Percentiles rank a stretch among this genome's conserved stretches.
Conservation (phyloP, 2,888 invertebrate genomes). For the Limnephilus marmoratus region DNA sequence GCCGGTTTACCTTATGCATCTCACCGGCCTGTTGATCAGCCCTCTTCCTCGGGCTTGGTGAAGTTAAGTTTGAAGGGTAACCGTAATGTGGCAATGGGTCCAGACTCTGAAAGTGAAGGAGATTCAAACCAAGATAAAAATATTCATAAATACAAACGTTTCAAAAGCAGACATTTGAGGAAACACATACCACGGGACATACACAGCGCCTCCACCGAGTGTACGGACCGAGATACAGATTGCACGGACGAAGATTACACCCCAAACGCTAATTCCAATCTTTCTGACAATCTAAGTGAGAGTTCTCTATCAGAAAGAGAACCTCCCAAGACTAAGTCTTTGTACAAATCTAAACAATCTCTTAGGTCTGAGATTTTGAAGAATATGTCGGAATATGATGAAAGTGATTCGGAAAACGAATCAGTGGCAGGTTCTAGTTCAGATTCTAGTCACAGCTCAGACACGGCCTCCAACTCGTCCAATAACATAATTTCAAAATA, state of each 20-base stretch:
- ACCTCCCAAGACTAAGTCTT: neutral
- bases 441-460: neutral
- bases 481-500: too few species aligned
- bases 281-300: constrained; percentile 5
- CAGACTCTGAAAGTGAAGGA: constrained; percentile 56
- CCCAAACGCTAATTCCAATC: neutral
- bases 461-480: constrained; percentile 12
- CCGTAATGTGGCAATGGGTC: constrained; percentile 3
- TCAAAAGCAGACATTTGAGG: constrained; percentile 34
- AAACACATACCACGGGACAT: constrained; percentile 34
- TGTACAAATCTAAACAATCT: constrained; percentile 35
- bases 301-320: constrained; percentile 27
- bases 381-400: constrained; percentile 32
- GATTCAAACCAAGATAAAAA: constrained; percentile 11
- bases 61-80: constrained; percentile 59
- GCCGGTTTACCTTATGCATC: neutral
- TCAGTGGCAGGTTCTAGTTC: neutral
- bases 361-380: constrained; percentile 54
- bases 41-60: constrained; percentile 61
- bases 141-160: constrained; percentile 28
- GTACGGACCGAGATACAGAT: constrained; percentile 62
- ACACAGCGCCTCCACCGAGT: constrained; percentile 60
- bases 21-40: constrained; percentile 44
- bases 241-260: constrained; percentile 28
- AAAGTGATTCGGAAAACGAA: constrained; percentile 10